These are phyloP conservation scores for Tupiocoris notatus DNA, from an alignment of 2,888 invertebrate genomes.

Conservation along the genomic window DNA sequence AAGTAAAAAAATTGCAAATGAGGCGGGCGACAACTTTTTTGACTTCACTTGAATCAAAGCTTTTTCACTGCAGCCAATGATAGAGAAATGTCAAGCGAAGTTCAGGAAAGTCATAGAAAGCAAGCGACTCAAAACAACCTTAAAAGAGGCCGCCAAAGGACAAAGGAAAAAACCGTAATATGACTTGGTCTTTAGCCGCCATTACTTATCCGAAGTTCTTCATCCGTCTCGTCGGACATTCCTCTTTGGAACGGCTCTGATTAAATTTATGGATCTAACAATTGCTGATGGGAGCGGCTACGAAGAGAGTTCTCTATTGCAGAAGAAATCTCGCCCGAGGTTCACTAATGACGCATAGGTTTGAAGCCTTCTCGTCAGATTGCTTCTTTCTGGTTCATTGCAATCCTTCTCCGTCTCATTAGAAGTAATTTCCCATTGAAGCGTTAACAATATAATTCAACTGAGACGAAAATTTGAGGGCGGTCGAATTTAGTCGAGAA, in stretches of 20 bases:
- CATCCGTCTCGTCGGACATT: neutral
- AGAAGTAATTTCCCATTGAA: no score
- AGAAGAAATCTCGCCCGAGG: neutral
- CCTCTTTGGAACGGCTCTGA: neutral
- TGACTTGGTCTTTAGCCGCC: neutral
- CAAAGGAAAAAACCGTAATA: neutral
- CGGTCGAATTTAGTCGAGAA: no score
- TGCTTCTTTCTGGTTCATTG: no score
- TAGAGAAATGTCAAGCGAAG: no score
- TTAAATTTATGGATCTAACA: neutral
- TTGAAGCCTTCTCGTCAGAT: no score
- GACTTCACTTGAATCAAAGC: no score
- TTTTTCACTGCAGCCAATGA: no score
- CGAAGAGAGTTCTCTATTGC: neutral
- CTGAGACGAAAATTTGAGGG: no score
- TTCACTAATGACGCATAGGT: neutral
- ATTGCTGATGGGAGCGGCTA: neutral
- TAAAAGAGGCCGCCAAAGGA: neutral
- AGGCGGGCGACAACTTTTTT: no score
- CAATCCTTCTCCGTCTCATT: no score
- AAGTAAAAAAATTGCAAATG: no score
- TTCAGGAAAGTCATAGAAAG: neutral
- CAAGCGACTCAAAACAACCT: neutral
- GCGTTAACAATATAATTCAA: no score
- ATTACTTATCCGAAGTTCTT: neutral